Conservation (phyloP, 2,113 vertebrate genomes). For the Polypterus bichir region DNA sequence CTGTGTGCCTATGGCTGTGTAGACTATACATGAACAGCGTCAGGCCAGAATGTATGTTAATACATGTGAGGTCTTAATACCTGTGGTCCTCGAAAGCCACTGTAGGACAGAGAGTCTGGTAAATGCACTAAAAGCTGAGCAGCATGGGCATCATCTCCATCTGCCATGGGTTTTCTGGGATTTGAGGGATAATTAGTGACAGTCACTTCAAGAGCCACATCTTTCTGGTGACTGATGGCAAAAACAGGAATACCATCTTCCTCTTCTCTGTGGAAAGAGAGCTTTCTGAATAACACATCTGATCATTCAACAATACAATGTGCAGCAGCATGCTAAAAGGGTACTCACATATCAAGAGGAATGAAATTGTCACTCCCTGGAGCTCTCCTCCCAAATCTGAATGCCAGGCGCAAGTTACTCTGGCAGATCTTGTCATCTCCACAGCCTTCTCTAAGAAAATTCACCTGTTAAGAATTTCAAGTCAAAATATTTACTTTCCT, state of each 20-base stretch:
- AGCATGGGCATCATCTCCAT: conserved; percentile 82
- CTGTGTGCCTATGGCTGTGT: too few relatives aligned
- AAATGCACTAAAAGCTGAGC: conserved; percentile 63
- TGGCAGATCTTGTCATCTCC: conserved; percentile 82
- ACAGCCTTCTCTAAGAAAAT: conserved; percentile 83
- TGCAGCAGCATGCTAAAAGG: not conserved
- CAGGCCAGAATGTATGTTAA: too few relatives aligned
- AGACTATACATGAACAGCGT: too few relatives aligned
- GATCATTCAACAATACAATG: not conserved
- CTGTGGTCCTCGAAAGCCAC: conserved; percentile 48
- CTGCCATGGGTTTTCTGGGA: conserved; percentile 42
- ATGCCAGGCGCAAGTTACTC: conserved; percentile 74
- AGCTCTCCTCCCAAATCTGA: conserved; percentile 60
- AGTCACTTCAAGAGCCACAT: conserved; percentile 66
- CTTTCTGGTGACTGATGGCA: conserved; percentile 67
- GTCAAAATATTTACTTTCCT: too few relatives aligned
- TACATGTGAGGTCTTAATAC: conserved; percentile 7
- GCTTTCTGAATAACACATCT: not conserved
- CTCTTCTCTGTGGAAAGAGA: conserved; percentile 39
- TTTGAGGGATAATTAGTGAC: conserved; percentile 76
- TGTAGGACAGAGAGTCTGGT: conserved; percentile 62
- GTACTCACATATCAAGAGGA: conserved; percentile 63
- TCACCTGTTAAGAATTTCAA: conserved; percentile 46
- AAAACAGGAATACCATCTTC: conserved; percentile 55
- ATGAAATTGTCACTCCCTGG: conserved; percentile 53